A percentile compares a stretch with the other conserved stretches of the same genome.
Conservation (phyloP, 2,888 invertebrate genomes). For the Cosmopolites sordidus region DNA sequence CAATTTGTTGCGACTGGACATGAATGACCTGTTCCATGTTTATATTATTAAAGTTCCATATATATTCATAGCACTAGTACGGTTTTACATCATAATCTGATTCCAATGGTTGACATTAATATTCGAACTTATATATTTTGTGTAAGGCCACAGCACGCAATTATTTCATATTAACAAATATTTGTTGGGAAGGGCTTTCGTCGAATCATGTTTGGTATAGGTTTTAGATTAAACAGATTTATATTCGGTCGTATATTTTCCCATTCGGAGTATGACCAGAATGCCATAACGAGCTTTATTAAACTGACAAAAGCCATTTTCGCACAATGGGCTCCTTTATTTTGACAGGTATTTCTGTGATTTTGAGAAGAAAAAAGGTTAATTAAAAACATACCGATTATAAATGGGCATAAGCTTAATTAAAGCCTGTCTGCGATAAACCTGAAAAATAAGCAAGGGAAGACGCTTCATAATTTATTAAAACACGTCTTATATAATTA, state of each 20-base stretch:
- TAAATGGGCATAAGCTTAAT: no score
- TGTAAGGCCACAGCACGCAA: neutral
- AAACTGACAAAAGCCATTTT: no score
- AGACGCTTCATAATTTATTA: no score
- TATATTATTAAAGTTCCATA: neutral
- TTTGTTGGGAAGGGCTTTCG: neutral
- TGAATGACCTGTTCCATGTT: neutral
- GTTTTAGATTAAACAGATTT: neutral
- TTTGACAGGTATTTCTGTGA: no score
- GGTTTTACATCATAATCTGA: neutral
- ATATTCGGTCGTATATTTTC: neutral
- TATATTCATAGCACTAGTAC: neutral
- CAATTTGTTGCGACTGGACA: no score
- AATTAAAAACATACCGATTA: no score
- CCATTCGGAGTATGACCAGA: neutral
- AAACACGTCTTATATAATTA: no score
- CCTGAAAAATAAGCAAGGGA: no score
- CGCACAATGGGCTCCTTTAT: no score
- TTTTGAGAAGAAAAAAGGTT: no score
- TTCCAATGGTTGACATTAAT: neutral
- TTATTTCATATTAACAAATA: slow-evolving; percentile 1
- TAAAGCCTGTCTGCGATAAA: no score
- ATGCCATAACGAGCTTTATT: neutral
- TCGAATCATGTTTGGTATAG: neutral
- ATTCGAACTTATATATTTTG: neutral